Evolutionary conservation across 1,140 invertebrate species (phyloP).

Genomic region (Ceratosolen solmsi): DNA sequence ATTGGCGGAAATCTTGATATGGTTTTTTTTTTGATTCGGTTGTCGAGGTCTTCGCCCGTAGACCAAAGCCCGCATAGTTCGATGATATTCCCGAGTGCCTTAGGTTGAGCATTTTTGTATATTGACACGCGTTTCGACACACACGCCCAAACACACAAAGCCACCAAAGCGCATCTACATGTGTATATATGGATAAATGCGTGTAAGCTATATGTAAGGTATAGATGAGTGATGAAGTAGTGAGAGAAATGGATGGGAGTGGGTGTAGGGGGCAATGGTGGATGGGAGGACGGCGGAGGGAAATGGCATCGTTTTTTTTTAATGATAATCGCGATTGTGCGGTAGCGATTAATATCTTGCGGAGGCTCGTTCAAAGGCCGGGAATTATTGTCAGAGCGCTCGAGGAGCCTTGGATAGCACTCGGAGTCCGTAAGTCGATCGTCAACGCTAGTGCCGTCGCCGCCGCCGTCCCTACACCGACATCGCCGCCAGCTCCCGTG

Average conservation of each 20-base stretch:
- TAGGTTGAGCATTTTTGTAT: too few relatives aligned
- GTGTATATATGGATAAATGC: not conserved
- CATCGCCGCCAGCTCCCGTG: not conserved
- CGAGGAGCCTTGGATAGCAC: slow-evolving; percentile 11
- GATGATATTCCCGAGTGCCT: not conserved
- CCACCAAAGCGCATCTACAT: too few relatives aligned
- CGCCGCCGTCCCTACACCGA: not conserved
- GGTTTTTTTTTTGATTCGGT: too few relatives aligned
- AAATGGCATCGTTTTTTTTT: slow-evolving; percentile 24
- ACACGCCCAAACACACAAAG: too few relatives aligned
- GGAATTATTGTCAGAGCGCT: slow-evolving; percentile 20
- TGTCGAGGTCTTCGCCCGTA: slow-evolving; percentile 39
- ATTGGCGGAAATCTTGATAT: slow-evolving; percentile 55
- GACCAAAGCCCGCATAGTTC: not conserved
- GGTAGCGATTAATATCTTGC: slow-evolving; percentile 44
- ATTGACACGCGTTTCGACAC: too few relatives aligned
- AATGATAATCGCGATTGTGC: slow-evolving; percentile 45
- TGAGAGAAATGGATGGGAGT: not conserved
- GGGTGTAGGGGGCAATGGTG: too few relatives aligned
- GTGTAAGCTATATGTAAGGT: not conserved
- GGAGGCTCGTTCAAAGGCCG: not conserved
- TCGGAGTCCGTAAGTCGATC: not conserved
- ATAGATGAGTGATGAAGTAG: not conserved
- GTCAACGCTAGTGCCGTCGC: not conserved
- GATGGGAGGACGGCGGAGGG: not conserved